phyloP scores from a whole-genome alignment of 2,888 invertebrate species.

The Aphodius sticticus region DNA sequence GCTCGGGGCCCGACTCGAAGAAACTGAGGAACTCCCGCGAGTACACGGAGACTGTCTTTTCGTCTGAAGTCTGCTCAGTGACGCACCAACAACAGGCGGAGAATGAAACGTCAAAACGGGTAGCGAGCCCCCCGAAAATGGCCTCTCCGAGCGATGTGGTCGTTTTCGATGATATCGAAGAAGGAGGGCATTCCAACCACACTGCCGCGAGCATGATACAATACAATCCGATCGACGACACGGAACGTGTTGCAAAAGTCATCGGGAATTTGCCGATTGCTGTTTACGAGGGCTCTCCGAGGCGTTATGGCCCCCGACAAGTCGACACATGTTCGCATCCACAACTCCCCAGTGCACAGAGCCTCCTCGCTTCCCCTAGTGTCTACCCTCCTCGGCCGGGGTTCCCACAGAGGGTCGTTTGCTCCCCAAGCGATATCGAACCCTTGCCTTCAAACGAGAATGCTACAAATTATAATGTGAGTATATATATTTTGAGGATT shows the following conservation, averaged over 20 bases:
- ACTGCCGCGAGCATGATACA: conserved; percentile 47
- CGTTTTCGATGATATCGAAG: conserved; percentile 80
- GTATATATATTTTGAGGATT: conserved; percentile 36
- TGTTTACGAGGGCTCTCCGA: conserved; percentile 90
- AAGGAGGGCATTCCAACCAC: conserved; percentile 43
- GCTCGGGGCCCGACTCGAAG: conserved; percentile 52
- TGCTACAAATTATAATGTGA: conserved; percentile 54
- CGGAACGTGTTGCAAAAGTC: conserved; percentile 67
- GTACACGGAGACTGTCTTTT: conserved; percentile 69
- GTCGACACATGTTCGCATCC: conserved; percentile 60
- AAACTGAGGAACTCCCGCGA: conserved; percentile 61
- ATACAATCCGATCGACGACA: conserved; percentile 52
- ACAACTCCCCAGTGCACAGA: conserved; percentile 66
- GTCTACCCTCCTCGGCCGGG: conserved; percentile 84
- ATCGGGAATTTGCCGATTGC: conserved; percentile 90
- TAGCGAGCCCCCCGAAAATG: conserved; percentile 67
- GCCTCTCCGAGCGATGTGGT: conserved; percentile 79
- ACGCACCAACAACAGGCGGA: conserved; percentile 61
- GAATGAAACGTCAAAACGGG: conserved; percentile 58
- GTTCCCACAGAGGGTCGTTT: conserved; percentile 77
- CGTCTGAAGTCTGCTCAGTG: conserved; percentile 68
- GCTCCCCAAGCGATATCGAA: conserved; percentile 56
- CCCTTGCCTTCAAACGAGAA: conserved; percentile 50
- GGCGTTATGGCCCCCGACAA: conserved; percentile 79
- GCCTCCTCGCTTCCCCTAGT: conserved; percentile 70